Evolutionary conservation across 2,888 invertebrate species (phyloP).

Genomic region (Abscondita cerata): DNA sequence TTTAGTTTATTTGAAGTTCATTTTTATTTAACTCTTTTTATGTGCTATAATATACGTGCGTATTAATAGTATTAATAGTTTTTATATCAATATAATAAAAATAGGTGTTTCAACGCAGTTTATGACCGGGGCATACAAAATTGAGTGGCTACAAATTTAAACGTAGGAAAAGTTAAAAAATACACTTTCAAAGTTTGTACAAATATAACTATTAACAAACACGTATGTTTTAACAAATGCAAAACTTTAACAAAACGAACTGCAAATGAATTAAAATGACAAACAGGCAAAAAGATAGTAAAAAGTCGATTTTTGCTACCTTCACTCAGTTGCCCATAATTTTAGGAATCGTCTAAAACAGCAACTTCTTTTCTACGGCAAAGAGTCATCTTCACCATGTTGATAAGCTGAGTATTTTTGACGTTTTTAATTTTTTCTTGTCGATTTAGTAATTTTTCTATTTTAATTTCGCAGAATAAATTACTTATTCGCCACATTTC

Average conservation of each 20-base stretch:
- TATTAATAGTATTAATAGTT: no score
- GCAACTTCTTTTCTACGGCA: background rate
- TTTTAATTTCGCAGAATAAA: background rate
- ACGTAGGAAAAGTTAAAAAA: background rate
- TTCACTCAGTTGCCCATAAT: background rate
- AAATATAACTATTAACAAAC: background rate
- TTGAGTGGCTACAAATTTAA: background rate
- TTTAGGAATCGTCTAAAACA: background rate
- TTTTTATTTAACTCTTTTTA: no score
- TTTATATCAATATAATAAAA: background rate
- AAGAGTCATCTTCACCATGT: background rate
- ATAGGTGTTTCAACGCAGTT: background rate
- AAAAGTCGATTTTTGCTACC: background rate
- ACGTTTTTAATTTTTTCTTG: background rate
- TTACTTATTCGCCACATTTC: background rate
- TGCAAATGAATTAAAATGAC: background rate
- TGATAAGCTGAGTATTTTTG: background rate
- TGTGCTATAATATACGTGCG: no score
- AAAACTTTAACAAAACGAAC: background rate
- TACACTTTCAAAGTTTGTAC: background rate
- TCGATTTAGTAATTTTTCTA: background rate
- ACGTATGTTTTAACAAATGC: background rate
- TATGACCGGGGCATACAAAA: background rate
- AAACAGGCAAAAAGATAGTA: background rate
- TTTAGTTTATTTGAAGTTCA: no score